Evolutionary conservation across 2,113 vertebrate species (phyloP).

Genomic region (Gymnarchus niloticus): DNA sequence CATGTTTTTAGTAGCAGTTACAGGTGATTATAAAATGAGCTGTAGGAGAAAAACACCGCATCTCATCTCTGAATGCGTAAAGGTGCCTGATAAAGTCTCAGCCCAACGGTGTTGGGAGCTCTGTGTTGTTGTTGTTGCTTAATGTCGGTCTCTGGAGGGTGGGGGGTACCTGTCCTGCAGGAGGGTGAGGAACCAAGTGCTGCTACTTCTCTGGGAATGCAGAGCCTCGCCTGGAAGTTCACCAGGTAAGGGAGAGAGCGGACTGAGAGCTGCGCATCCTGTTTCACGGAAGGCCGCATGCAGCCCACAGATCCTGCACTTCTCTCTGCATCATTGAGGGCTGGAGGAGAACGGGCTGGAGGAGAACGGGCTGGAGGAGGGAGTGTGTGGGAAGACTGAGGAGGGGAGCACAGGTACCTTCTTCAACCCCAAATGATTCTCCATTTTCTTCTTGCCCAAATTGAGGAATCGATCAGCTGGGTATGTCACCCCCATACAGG

Average conservation of each 20-base stretch:
- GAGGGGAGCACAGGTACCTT: not conserved
- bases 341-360: too few relatives aligned
- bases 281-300: not conserved
- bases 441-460: not conserved
- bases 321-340: not conserved
- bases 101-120: too few relatives aligned
- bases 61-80: too few relatives aligned
- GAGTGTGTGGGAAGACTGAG: not conserved
- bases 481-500: not conserved
- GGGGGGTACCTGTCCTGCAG: too few relatives aligned
- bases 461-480: not conserved
- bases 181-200: too few relatives aligned
- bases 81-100: too few relatives aligned
- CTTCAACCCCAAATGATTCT: not conserved
- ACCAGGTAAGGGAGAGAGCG: too few relatives aligned
- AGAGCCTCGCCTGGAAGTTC: too few relatives aligned
- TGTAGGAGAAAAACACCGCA: too few relatives aligned
- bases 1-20: too few relatives aligned
- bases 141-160: not conserved
- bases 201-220: too few relatives aligned
- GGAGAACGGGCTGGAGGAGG: not conserved
- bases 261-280: not conserved
- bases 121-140: not conserved
- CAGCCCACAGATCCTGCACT: not conserved
- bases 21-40: too few relatives aligned